These are phyloP conservation scores for Micropoecilia bifurca DNA, from an alignment of 2,797 vertebrate species.

Conservation along the genomic window DNA sequence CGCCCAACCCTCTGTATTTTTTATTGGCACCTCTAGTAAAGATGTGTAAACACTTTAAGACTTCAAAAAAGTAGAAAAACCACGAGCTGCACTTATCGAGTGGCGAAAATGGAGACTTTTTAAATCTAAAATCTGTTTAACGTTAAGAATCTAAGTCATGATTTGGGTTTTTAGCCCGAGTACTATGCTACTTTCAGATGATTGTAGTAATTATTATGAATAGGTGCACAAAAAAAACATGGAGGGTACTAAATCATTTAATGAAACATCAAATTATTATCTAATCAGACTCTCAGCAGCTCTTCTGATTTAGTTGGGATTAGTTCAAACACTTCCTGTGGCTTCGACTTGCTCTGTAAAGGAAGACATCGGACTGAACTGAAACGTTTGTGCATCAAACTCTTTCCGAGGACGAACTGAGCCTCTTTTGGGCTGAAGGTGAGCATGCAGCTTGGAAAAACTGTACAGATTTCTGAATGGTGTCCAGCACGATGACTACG, in stretches of 20 bases:
- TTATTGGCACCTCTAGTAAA: background rate
- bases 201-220: background rate
- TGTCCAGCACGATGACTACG: slow-evolving; percentile 42
- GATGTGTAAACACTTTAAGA: background rate
- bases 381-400: slow-evolving; percentile 7
- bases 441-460: slow-evolving; percentile 63
- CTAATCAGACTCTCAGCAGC: background rate
- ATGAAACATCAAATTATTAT: background rate
- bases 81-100: background rate
- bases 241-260: background rate
- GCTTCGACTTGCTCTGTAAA: background rate
- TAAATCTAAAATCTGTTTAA: background rate
- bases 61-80: background rate
- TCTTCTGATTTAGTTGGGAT: background rate
- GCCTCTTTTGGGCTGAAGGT: slow-evolving; percentile 37
- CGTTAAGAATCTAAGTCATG: background rate
- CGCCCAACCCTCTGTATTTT: too few species aligned
- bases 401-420: slow-evolving; percentile 29
- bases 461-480: slow-evolving; percentile 60
- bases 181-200: background rate
- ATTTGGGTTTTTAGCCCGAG: background rate
- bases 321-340: slow-evolving; percentile 36
- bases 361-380: slow-evolving; percentile 21
- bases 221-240: background rate
- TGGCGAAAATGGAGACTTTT: background rate